These are phyloP conservation scores for Gymnosoma rotundatum DNA, from an alignment of 2,888 invertebrate genomes.

Conservation along the genomic window DNA sequence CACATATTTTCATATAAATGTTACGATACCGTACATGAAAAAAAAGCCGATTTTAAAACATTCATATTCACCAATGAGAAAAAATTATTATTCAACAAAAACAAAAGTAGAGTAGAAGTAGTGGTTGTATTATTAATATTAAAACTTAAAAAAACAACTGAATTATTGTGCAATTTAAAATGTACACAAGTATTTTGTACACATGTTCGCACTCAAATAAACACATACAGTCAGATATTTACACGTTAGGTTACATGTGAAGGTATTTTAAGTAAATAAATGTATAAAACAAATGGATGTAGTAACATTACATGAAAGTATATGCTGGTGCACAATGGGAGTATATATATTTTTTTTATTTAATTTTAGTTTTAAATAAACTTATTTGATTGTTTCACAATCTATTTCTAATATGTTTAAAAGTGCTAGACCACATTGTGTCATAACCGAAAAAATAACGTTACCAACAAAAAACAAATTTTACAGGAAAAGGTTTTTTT, in stretches of 20 bases:
- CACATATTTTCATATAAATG: background rate
- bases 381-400: no score
- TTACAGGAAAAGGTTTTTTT: no score
- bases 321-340: constrained; percentile 29
- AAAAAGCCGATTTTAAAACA: constrained; percentile 64
- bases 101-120: constrained; percentile 14
- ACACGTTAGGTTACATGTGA: constrained; percentile 24
- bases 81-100: constrained; percentile 29
- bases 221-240: constrained; percentile 3
- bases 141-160: constrained; percentile 33
- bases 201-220: constrained; percentile 6
- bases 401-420: no score
- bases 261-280: constrained; percentile 52
- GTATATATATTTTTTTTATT: no score
- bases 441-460: no score
- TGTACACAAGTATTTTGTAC: constrained; percentile 33
- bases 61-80: constrained; percentile 24
- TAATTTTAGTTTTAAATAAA: no score
- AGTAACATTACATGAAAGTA: background rate
- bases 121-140: constrained; percentile 31
- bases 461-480: no score
- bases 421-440: no score
- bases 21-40: constrained; percentile 26
- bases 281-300: constrained; percentile 40
- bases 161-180: constrained; percentile 59